Base-by-base conservation (phyloP, 2,797 vertebrate species). In the Miichthys miiuy region DNA sequence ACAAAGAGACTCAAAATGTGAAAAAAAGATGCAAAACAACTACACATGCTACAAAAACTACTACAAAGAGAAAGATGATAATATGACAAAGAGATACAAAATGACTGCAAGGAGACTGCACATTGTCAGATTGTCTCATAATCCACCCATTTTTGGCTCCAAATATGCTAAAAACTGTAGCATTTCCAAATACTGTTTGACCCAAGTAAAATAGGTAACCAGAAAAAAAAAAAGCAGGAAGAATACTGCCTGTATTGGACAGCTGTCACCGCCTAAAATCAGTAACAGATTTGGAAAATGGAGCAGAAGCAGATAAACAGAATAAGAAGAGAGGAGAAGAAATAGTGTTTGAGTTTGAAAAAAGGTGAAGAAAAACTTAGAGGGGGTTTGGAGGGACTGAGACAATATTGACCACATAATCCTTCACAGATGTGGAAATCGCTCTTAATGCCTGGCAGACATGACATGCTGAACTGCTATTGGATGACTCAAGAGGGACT, bases 381-480 rank as follows among this genome's bases (percentile, higher is more conserved):
- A 88, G n/a, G 47, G 34, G 44, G 42, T 79, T 85, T 67, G 77
- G 70, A 74, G 46, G 64, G 55, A 84, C 76, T 81, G 80, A 84
- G 81, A 91, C 87, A 87, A 87, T 89, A 89, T 81, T 85, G 88
- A 91, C 87, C 87, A 85, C 84, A 88, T 88, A 90, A 92, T 90
- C 80, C 82, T 57, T 83, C 25, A 80, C 89, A 92, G 89, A 92
- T 93, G 91, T 91, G 83, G 48, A 81, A 81, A 88, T 87, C 48
- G 16, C 68, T 73, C 64, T 76, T 83, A 86, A 90, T 86, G 80
- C 69, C 71, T 77, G 61, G 81, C 77, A 88, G 80, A 79, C 63
- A 30, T 84, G 83, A 84, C 83, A 77, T 68, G 68, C 76, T 76
- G 86, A 81, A 81, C 77, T 72, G 75, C 85, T 79, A 63, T 80